Evolutionary conservation across 64 coral and sea anemone genomes (phyloP).

Genomic region (Platygyra sinensis): DNA sequence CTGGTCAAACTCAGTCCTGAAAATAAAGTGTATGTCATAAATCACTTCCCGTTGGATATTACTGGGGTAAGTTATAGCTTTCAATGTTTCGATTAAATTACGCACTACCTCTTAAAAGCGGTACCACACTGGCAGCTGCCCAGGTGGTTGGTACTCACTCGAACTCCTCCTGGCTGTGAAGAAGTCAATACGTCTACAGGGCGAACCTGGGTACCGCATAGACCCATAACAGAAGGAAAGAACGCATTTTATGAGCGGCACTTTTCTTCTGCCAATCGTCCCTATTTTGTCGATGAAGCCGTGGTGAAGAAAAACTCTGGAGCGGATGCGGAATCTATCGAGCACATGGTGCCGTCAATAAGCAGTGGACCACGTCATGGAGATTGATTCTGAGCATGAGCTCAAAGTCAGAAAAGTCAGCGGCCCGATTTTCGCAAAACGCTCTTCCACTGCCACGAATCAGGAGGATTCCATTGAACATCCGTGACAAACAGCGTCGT

Average conservation of each 20-base stretch:
- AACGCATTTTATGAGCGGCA: slow-evolving; percentile 16
- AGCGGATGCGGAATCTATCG: slow-evolving; percentile 52
- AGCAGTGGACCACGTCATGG: slow-evolving; percentile 36
- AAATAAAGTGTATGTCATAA: background rate
- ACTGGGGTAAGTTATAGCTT: background rate
- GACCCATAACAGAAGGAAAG: background rate
- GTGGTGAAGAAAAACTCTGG: slow-evolving; percentile 63
- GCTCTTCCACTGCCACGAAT: slow-evolving; percentile 56
- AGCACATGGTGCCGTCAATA: slow-evolving; percentile 60
- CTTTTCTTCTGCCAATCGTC: slow-evolving; percentile 46
- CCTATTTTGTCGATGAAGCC: slow-evolving; percentile 67
- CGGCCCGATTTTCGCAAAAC: slow-evolving; percentile 14
- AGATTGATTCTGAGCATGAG: slow-evolving; percentile 36
- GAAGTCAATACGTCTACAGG: slow-evolving; percentile 14
- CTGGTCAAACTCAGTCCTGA: background rate
- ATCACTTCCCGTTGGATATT: background rate
- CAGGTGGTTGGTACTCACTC: background rate
- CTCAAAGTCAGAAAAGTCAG: slow-evolving; percentile 68
- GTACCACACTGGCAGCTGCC: background rate
- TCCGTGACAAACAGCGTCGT: slow-evolving; percentile 49
- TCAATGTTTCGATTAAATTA: background rate
- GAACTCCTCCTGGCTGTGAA: slow-evolving; percentile 14
- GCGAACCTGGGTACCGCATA: slow-evolving; percentile 9
- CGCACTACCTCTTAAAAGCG: slow-evolving; percentile 13
- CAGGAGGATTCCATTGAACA: slow-evolving; percentile 66